phyloP scores from a whole-genome alignment of 2,888 invertebrate genomes.

The Reticulitermes lucifugus region DNA sequence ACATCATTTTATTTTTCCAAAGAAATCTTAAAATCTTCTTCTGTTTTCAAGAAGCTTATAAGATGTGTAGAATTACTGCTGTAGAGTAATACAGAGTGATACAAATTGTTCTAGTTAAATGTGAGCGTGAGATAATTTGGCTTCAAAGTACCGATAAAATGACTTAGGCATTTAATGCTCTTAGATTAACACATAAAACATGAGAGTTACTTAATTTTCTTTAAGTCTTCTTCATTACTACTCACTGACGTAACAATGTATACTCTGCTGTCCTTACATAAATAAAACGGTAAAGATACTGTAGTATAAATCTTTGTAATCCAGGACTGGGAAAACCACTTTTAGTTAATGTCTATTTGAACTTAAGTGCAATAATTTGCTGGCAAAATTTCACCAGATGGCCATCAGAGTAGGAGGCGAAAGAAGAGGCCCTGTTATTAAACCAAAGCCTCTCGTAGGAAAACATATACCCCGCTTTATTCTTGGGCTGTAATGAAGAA shows the following conservation, averaged over 20 bases:
- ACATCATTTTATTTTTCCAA: not conserved
- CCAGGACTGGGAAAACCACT: not conserved
- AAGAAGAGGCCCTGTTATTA: not conserved
- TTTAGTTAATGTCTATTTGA: slow-evolving; percentile 5
- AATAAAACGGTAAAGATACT: not conserved
- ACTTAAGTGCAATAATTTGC: not conserved
- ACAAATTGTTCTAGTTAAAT: not conserved
- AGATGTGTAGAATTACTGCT: not conserved
- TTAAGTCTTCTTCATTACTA: not conserved
- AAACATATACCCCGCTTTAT: not conserved
- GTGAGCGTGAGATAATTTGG: not conserved
- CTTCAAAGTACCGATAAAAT: not conserved
- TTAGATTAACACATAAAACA: not conserved
- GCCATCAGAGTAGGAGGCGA: not conserved
- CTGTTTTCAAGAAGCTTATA: not conserved
- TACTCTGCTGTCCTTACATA: not conserved
- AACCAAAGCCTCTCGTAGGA: not conserved
- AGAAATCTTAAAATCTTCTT: not conserved
- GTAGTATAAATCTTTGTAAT: not conserved
- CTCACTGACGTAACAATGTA: not conserved
- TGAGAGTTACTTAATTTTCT: no score
- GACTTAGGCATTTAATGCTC: not conserved
- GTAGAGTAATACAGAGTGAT: not conserved
- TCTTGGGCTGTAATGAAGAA: not conserved
- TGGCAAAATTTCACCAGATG: slow-evolving; percentile 18